A percentile compares a stretch with the other conserved stretches of the same genome.
Evolutionary conservation across 2,113 vertebrate species (phyloP).

Genomic region (Lophura nycthemera): DNA sequence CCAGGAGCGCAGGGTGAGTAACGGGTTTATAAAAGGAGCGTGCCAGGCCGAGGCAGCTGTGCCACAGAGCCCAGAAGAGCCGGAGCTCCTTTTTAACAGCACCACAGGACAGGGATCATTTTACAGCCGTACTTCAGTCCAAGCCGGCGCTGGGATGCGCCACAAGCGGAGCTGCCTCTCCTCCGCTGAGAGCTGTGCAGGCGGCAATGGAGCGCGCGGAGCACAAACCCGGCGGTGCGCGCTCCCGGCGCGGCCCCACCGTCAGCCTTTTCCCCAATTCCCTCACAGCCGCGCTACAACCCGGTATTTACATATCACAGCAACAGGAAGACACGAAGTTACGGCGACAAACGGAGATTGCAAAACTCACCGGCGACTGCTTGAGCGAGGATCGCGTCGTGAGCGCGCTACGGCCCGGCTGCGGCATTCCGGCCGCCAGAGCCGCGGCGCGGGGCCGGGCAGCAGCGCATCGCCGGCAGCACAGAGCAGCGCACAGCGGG

Average conservation of each 20-base stretch:
- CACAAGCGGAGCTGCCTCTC: not conserved
- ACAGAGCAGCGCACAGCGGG: no score
- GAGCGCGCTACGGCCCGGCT: not conserved
- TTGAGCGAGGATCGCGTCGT: not conserved
- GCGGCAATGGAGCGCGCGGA: accelerated
- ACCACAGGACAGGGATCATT: not conserved
- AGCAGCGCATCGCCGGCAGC: not conserved
- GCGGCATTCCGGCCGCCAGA: accelerated
- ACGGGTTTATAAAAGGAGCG: not conserved
- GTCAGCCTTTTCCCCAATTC: constrained; percentile 28
- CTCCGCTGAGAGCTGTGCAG: not conserved
- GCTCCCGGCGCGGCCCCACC: not conserved
- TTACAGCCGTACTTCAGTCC: not conserved
- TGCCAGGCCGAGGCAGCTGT: not conserved
- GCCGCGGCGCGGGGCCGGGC: not conserved
- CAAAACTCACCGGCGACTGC: constrained; percentile 52
- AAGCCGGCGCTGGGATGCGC: not conserved
- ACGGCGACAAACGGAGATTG: not conserved
- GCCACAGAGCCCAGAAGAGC: not conserved
- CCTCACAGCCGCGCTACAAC: not conserved
- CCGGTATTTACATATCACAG: not conserved
- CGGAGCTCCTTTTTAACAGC: not conserved
- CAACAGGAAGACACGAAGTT: not conserved
- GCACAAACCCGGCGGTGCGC: not conserved
- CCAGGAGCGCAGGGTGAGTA: not conserved